Evolutionary conservation across 1,140 invertebrate species (phyloP).

Genomic region (Triops longicaudatus): DNA sequence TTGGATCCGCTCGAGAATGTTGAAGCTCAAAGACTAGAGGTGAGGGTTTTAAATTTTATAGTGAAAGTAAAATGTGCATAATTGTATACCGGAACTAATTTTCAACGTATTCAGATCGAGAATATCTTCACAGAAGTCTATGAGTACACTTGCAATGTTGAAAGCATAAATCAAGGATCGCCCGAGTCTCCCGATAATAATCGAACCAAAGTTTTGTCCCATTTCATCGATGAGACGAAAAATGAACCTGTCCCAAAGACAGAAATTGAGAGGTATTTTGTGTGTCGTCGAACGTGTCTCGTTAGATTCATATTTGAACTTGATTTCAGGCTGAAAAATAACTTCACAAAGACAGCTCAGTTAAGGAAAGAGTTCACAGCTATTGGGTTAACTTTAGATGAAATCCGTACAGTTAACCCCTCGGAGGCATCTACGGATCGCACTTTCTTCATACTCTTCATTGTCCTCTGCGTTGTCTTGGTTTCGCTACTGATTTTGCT

Average conservation of each 20-base stretch:
- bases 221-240: slow-evolving; percentile 29
- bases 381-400: background rate
- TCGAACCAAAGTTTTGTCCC: slow-evolving; percentile 21
- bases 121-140: slow-evolving; percentile 17
- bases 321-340: slow-evolving; percentile 9
- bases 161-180: background rate
- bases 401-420: background rate
- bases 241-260: slow-evolving; percentile 17
- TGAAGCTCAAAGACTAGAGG: background rate
- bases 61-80: background rate
- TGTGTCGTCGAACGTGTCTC: slow-evolving; percentile 17
- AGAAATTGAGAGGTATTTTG: background rate
- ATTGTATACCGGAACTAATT: background rate
- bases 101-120: background rate
- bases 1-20: slow-evolving; percentile 9
- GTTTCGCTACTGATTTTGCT: background rate
- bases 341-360: background rate
- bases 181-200: background rate
- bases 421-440: background rate
- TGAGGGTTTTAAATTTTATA: background rate
- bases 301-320: background rate
- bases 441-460: slow-evolving; percentile 26
- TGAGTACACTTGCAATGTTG: slow-evolving; percentile 18
- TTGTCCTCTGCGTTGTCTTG: slow-evolving; percentile 18
- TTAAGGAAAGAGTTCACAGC: slow-evolving; percentile 16